Percentiles rank a stretch among this genome's conserved stretches.
Conservation (phyloP, 1,140 invertebrate genomes). For the Teleopsis dalmanni region DNA sequence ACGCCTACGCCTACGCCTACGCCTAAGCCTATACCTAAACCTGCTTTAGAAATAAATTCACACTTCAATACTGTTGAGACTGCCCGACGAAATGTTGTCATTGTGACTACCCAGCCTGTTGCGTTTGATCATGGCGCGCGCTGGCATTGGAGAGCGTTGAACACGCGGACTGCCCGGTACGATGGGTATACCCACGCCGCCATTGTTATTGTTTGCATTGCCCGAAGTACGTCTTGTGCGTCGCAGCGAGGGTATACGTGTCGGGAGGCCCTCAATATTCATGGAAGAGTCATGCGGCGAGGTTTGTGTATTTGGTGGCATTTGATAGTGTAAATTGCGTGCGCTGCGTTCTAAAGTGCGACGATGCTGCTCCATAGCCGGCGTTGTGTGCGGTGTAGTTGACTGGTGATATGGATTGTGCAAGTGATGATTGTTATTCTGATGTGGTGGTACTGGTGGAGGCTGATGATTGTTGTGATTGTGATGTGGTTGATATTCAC, state of each 20-base stretch:
- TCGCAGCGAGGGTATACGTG: slow-evolving; percentile 34
- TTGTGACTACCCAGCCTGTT: slow-evolving; percentile 40
- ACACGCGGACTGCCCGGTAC: slow-evolving; percentile 40
- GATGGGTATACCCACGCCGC: slow-evolving; percentile 34
- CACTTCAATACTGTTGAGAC: slow-evolving; percentile 44
- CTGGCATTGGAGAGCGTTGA: slow-evolving; percentile 39
- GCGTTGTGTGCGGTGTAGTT: slow-evolving; percentile 16
- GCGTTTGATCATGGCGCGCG: slow-evolving; percentile 35
- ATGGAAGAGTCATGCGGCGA: slow-evolving; percentile 6
- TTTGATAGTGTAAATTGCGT: slow-evolving; percentile 23
- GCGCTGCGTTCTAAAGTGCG: slow-evolving; percentile 32
- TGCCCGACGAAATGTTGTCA: slow-evolving; percentile 43
- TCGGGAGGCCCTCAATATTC: slow-evolving; percentile 19
- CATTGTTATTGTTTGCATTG: slow-evolving; percentile 18
- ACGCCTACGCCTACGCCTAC: no score
- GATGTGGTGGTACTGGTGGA: slow-evolving; percentile 33
- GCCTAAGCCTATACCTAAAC: no score
- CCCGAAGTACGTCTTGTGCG: slow-evolving; percentile 31
- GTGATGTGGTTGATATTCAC: slow-evolving; percentile 21
- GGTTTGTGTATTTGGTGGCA: background rate
- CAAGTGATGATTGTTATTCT: slow-evolving; percentile 24
- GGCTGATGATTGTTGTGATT: slow-evolving; percentile 23
- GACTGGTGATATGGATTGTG: slow-evolving; percentile 12
- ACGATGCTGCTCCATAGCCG: slow-evolving; percentile 25
- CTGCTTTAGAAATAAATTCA: no score